Evolutionary conservation across 2,113 vertebrate genomes (phyloP), one percentile per base, ranked within the genome.

Genomic region (Enhydra lutris): DNA sequence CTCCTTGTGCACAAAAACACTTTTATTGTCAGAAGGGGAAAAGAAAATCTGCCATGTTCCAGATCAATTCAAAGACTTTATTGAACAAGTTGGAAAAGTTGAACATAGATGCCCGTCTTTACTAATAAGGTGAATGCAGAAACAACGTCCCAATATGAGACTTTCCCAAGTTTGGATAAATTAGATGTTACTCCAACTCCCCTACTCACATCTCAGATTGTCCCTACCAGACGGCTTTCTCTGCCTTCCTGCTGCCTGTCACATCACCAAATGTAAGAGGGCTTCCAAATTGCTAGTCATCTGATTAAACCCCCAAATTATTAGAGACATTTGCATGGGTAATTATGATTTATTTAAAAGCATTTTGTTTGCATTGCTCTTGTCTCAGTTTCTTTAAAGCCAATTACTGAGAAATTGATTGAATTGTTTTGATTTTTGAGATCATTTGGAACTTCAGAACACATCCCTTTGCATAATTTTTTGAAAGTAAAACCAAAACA

Each of bases 261-360:
- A 81, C 47, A 34, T 95, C 63, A 89, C 55, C 42, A 91, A 89
- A 80, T 80, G 24, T 69, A 96, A 93, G 85, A 50, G 24, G 91
- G 69, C 79, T 95, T 96, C 79, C 94, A 95, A 95, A 80, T 88
- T 96, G 94, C 98, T 98, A 98, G 97, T 97, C 97, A 97, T 98
- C 94, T 98, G 98, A 99, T 98, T 98, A 97, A 97, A 84, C 63
- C 94, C 96, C 98, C 97, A 98, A 94, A 89, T 96, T 98, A 82
- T 71, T 74, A 97, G 93, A 95, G 97, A 85, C 92, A 97, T 98
- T 99, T 98, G 97, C 98, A 93, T 98, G 98, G 97, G 61, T 98
- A 98, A 98, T 99, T 98, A 97, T 98, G 93, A 98, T 98, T 98
- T 98, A 98, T 98, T 98, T 98, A 98, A 98, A 99, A 98, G 94